Conservation (phyloP, 2,113 vertebrate species). For the Macquaria australasica region DNA sequence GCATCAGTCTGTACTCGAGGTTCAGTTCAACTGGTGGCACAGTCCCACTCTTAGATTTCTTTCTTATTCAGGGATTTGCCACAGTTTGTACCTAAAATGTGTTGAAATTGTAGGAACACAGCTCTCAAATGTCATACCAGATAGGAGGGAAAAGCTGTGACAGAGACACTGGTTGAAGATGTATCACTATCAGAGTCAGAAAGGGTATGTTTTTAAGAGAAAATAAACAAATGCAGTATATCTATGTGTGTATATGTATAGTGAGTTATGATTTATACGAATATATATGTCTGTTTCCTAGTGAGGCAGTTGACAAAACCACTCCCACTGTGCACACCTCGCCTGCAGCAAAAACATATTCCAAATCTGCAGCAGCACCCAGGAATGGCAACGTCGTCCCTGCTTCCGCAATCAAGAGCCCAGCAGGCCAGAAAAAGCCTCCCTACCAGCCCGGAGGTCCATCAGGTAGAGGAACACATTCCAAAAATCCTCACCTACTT, state of each 20-base stretch:
- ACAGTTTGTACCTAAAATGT: not conserved
- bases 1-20: not conserved
- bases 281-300: slow-evolving; percentile 62
- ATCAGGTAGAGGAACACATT: slow-evolving; percentile 66
- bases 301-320: slow-evolving; percentile 81
- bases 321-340: slow-evolving; percentile 62
- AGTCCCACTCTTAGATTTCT: not conserved
- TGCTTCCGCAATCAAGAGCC: slow-evolving; percentile 65
- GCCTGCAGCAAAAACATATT: slow-evolving; percentile 74
- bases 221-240: not conserved
- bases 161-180: not conserved
- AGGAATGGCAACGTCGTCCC: slow-evolving; percentile 72
- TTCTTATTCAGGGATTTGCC: not conserved
- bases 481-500: slow-evolving; percentile 37
- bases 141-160: not conserved
- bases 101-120: not conserved
- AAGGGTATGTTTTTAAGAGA: not conserved
- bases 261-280: slow-evolving; percentile 21
- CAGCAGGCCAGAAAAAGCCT: slow-evolving; percentile 66
- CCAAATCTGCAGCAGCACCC: slow-evolving; percentile 72
- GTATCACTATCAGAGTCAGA: not conserved
- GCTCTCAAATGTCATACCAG: not conserved
- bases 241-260: not conserved
- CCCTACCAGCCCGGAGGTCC: slow-evolving; percentile 45
- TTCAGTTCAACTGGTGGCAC: not conserved